Evolutionary conservation across 2,113 vertebrate genomes (phyloP).

Genomic region (Glaucidium brasilianum): DNA sequence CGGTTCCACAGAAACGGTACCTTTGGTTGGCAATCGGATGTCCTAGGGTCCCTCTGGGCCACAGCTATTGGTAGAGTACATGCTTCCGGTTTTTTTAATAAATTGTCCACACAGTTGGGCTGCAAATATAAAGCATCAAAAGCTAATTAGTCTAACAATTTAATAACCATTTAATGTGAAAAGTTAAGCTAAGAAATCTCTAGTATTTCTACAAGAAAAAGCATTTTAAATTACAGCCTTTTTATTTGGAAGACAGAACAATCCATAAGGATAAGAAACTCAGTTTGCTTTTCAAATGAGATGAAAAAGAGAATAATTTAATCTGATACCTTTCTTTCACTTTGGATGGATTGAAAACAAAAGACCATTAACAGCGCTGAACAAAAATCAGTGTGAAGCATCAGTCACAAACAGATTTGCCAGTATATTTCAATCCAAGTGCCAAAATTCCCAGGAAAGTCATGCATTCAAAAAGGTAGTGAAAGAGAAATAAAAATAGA

Average conservation of each 20-base stretch:
- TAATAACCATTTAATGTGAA: not conserved
- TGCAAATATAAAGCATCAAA: slow-evolving; percentile 2
- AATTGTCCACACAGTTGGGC: not conserved
- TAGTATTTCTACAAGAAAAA: not conserved
- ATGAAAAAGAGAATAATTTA: not conserved
- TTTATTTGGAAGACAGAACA: not conserved
- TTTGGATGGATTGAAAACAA: not conserved
- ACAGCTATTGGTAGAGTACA: not conserved
- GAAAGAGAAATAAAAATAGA: not conserved
- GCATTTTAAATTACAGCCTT: not conserved
- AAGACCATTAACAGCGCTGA: not conserved
- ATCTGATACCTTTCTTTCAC: not conserved
- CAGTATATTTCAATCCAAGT: not conserved
- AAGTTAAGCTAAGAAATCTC: not conserved
- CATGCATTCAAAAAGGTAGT: not conserved
- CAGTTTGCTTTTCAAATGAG: not conserved
- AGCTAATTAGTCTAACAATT: not conserved
- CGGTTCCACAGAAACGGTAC: not conserved
- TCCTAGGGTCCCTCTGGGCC: not conserved
- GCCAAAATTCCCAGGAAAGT: not conserved
- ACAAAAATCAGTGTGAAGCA: not conserved
- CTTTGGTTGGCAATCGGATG: not conserved
- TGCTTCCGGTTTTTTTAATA: not conserved
- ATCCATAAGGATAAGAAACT: not conserved
- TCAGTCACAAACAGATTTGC: not conserved